Conservation (phyloP, 2,113 vertebrate genomes). For the Crotalus tigris region DNA sequence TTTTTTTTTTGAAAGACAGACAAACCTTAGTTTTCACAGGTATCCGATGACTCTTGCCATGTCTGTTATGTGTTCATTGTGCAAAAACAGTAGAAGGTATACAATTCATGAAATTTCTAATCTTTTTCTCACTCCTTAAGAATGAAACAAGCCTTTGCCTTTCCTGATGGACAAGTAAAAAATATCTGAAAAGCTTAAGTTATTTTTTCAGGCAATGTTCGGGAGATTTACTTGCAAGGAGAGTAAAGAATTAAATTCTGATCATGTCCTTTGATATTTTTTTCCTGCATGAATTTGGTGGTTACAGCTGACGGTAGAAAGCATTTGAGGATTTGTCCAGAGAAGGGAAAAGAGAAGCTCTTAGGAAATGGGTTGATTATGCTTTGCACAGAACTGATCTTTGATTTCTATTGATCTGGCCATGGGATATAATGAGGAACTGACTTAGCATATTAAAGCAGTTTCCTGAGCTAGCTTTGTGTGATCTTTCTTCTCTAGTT, state of each 20-base stretch:
- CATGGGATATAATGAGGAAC: background rate
- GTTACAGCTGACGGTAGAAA: background rate
- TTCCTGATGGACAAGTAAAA: background rate
- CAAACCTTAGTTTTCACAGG: background rate
- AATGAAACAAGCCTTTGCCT: background rate
- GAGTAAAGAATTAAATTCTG: background rate
- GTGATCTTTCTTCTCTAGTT: background rate
- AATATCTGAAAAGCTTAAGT: background rate
- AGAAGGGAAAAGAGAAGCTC: background rate
- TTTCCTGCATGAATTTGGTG: background rate
- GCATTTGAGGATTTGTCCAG: background rate
- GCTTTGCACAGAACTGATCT: background rate
- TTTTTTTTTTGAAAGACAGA: background rate
- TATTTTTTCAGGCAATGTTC: background rate
- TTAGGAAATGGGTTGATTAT: background rate
- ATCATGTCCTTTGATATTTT: background rate
- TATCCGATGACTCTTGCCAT: background rate
- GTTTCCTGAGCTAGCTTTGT: background rate
- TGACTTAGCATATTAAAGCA: background rate
- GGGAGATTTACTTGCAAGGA: background rate
- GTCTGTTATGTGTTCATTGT: no score
- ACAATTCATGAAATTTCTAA: background rate
- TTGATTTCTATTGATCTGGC: background rate
- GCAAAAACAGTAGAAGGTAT: background rate
- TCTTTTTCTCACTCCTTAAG: background rate